Base-by-base conservation (phyloP, 2,888 invertebrate species). In the Boloria euphrosyne region DNA sequence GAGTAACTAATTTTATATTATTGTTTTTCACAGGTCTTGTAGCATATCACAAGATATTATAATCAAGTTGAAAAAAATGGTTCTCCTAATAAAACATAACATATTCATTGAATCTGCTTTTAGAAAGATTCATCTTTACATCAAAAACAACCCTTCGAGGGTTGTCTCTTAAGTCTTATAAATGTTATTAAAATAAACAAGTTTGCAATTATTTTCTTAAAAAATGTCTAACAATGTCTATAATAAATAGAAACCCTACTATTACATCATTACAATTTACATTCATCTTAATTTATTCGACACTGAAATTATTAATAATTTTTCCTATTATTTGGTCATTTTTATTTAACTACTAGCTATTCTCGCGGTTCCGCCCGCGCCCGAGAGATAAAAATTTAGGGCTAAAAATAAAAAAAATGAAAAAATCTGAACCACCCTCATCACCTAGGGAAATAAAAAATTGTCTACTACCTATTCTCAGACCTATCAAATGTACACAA, bases 21-120 rank as follows among this genome's bases (percentile, higher is more conserved):
- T 49, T 49, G n/a, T 49, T 49, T 7, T 49, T n/a, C 10, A 22
- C 22, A 27, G 27, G n/a, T 27, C 27, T 22, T n/a, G 13, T 6
- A 5, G 31, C 17, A 49, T 47, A 31, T 49, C 6, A 47, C 31
- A 52, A 52, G 31, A 50, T 55, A 49, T 46, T 55, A 18, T 49
- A 66, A 16, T 18, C 14, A 47, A 67, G 53, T 64, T 51, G 52
- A 61, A 58, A 61, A 66, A 61, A 57, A 49, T 49, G 59, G 50
- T 46, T 17, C 22, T 51, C 38, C 61, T 46, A 57, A 60, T 52
- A 63, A 57, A 59, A 61, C 55, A 67, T 64, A 55, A 71, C 55
- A 66, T 72, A 73, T 72, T 69, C 73, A 73, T 72, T 55, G 73
- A 63, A 61, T 68, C 60, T 67, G 60, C 59, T 53, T 54, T 51